Conservation (phyloP, 1,140 invertebrate genomes). For the Periplaneta americana region DNA sequence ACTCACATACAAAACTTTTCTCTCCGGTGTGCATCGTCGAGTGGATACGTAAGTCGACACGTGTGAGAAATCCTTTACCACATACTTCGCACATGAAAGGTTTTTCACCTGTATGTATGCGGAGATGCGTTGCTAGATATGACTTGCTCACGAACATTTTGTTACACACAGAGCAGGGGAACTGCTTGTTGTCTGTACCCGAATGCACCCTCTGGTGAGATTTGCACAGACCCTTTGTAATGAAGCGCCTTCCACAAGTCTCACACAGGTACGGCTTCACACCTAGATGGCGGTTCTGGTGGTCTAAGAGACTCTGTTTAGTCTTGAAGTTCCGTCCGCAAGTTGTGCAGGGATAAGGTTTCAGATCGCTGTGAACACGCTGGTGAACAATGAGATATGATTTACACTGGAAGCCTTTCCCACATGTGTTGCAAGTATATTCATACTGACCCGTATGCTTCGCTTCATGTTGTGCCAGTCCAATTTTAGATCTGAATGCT, state of each 20-base stretch:
- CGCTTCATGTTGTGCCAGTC: constrained; percentile 60
- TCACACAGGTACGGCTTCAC: constrained; percentile 76
- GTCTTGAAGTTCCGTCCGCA: constrained; percentile 65
- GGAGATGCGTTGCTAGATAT: constrained; percentile 75
- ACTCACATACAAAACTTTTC: constrained; percentile 59
- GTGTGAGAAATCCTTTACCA: constrained; percentile 58
- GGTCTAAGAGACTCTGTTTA: constrained; percentile 67
- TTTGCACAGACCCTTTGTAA: constrained; percentile 68
- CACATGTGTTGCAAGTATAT: constrained; percentile 59
- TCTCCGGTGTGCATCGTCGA: constrained; percentile 64
- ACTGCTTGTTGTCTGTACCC: constrained; percentile 57
- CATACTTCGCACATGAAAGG: constrained; percentile 63
- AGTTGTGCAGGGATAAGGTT: constrained; percentile 51
- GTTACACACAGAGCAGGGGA: constrained; percentile 58
- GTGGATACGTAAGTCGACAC: constrained; percentile 50
- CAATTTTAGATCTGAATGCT: constrained; percentile 60
- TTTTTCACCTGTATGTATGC: constrained; percentile 83
- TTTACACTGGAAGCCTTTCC: constrained; percentile 67
- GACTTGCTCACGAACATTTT: constrained; percentile 68
- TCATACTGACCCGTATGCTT: constrained; percentile 60
- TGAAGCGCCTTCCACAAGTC: constrained; percentile 73
- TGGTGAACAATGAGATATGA: constrained; percentile 66
- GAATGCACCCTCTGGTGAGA: constrained; percentile 66
- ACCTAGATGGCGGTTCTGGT: constrained; percentile 75
- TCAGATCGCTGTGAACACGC: constrained; percentile 57